Percentiles rank a stretch among this genome's conserved stretches.
Evolutionary conservation across 2,113 vertebrate genomes (phyloP).

Genomic region (Atherinomorus stipes): DNA sequence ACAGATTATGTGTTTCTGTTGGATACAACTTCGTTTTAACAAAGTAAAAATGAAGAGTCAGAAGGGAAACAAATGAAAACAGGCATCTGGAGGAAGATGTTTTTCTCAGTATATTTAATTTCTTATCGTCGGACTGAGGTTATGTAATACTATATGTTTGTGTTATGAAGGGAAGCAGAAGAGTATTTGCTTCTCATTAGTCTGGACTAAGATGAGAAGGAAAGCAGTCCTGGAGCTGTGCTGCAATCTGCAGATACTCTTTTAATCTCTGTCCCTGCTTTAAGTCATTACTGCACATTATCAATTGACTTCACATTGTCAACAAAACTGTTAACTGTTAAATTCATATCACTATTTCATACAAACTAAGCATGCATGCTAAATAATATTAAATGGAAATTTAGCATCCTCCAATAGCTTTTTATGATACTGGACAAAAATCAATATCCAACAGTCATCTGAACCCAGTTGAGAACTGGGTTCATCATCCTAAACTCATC

Average conservation of each 20-base stretch:
- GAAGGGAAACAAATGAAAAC: slow-evolving; percentile 12
- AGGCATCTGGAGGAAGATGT: background rate
- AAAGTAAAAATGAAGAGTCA: slow-evolving; percentile 24
- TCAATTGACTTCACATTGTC: background rate
- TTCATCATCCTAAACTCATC: background rate
- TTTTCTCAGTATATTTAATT: background rate
- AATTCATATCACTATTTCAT: background rate
- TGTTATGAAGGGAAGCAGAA: slow-evolving; percentile 16
- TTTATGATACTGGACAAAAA: background rate
- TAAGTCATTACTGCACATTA: background rate
- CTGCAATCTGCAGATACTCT: background rate
- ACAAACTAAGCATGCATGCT: background rate
- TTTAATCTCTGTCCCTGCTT: background rate
- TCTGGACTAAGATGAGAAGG: background rate
- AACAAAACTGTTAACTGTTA: background rate
- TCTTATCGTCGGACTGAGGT: slow-evolving; percentile 1
- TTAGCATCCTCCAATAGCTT: too few relatives aligned
- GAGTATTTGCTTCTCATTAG: background rate
- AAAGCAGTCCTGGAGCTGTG: background rate
- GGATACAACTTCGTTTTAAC: slow-evolving; percentile 13
- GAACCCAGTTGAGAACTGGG: background rate
- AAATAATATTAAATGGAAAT: background rate
- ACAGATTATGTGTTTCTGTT: slow-evolving; percentile 1
- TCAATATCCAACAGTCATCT: background rate
- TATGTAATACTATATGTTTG: slow-evolving; percentile 43